Percentiles rank a stretch among this genome's conserved stretches.
Evolutionary conservation across 2,888 invertebrate species (phyloP).

Genomic region (Eurytoma adleriae): DNA sequence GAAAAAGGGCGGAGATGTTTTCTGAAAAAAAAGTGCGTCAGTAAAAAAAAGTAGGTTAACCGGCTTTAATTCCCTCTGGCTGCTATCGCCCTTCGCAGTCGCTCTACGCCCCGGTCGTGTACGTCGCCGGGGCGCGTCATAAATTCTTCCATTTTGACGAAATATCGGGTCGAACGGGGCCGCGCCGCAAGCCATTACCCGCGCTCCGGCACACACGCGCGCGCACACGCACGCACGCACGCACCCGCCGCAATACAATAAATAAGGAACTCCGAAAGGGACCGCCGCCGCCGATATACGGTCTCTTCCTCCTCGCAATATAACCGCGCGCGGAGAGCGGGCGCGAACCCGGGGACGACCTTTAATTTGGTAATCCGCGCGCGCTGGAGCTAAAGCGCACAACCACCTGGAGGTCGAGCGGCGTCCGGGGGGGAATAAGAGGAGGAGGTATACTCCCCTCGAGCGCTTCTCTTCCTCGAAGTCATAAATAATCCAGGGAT

Average conservation of each 20-base stretch:
- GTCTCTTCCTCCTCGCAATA: neutral
- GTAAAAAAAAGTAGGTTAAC: constrained; percentile 11
- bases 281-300: neutral
- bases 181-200: constrained; percentile 8
- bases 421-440: neutral
- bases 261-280: constrained; percentile 26
- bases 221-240: constrained; percentile 6
- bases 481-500: constrained; percentile 55
- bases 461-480: constrained; percentile 42
- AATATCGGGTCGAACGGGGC: neutral
- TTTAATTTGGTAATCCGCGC: constrained; percentile 51
- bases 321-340: neutral
- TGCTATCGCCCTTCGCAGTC: neutral
- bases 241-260: constrained; percentile 29
- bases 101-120: neutral
- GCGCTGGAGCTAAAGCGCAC: neutral
- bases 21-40: no score
- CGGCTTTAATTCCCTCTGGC: neutral
- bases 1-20: no score
- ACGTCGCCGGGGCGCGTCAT: neutral
- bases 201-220: neutral
- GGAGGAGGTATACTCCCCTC: constrained; percentile 29
- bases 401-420: constrained; percentile 38
- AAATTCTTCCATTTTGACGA: constrained; percentile 21
- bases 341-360: constrained; percentile 12